A percentile compares a stretch with the other conserved stretches of the same genome.
Conservation (phyloP, 2,888 invertebrate species). For the Fragum fragum region DNA sequence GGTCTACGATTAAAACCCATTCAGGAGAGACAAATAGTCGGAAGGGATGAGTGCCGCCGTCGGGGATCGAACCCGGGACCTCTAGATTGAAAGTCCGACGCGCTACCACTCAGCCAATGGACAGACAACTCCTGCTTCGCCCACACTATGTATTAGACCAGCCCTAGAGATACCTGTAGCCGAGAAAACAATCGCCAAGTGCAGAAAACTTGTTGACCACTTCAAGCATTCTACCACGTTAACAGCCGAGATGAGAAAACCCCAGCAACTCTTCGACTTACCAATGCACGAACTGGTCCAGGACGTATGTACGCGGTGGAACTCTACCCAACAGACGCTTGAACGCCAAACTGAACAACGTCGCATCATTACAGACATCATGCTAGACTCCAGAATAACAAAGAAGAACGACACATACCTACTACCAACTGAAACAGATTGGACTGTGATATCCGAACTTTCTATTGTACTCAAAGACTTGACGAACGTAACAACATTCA, state of each 20-base stretch:
- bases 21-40: too few species aligned
- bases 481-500: slow-evolving; percentile 31
- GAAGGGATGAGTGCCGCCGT: too few species aligned
- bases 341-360: slow-evolving; percentile 40
- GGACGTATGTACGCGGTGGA: slow-evolving; percentile 36
- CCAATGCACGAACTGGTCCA: slow-evolving; percentile 39
- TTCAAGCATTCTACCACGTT: slow-evolving; percentile 47
- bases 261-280: slow-evolving; percentile 27
- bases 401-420: slow-evolving; percentile 33
- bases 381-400: slow-evolving; percentile 30
- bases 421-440: slow-evolving; percentile 23
- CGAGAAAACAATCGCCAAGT: slow-evolving; percentile 12
- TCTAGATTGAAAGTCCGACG: too few species aligned
- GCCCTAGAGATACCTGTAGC: slow-evolving; percentile 22
- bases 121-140: slow-evolving; percentile 30
- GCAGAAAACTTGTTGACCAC: slow-evolving; percentile 42
- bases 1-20: too few species aligned
- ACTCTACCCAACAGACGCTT: slow-evolving; percentile 39
- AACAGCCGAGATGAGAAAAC: slow-evolving; percentile 38
- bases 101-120: slow-evolving; percentile 36
- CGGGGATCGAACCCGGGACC: too few species aligned
- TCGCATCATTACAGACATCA: slow-evolving; percentile 27
- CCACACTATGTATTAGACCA: slow-evolving; percentile 41
- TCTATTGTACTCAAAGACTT: slow-evolving; percentile 26
- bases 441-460: slow-evolving; percentile 18